A percentile compares a stretch with the other conserved stretches of the same genome.
Evolutionary conservation across 23 tunicate species (phyloP).

Genomic region (Diplosoma virens): DNA sequence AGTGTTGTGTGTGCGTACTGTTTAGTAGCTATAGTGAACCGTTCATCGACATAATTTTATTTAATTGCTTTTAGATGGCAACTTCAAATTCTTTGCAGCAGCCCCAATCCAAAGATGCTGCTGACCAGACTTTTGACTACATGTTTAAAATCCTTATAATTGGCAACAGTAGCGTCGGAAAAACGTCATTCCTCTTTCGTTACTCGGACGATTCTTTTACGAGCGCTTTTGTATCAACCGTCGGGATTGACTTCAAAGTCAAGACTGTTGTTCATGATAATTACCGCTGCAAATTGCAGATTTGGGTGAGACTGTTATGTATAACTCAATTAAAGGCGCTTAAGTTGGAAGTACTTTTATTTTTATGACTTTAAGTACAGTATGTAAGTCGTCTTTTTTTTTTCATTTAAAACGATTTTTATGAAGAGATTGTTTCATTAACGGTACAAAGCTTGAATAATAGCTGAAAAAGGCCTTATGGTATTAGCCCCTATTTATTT

Average conservation of each 20-base stretch:
- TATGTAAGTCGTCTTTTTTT: too few species aligned
- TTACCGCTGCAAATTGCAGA: slow-evolving; percentile 89
- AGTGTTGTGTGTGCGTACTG: too few species aligned
- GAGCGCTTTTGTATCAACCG: slow-evolving; percentile 97
- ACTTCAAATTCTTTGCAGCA: slow-evolving; percentile 34
- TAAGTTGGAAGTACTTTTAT: too few species aligned
- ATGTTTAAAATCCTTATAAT: slow-evolving; percentile 95
- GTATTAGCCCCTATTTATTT: too few species aligned
- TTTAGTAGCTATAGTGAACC: too few species aligned
- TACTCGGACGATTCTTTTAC: slow-evolving; percentile 98
- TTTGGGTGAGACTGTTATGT: slow-evolving; percentile 96
- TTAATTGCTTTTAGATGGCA: slow-evolving; percentile 58
- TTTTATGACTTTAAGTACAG: too few species aligned
- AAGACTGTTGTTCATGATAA: slow-evolving; percentile 82
- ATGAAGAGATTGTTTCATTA: too few species aligned
- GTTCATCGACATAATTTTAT: too few species aligned
- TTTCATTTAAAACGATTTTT: too few species aligned
- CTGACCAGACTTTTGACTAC: slow-evolving; percentile 96
- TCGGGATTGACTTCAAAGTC: slow-evolving; percentile 99
- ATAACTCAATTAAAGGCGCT: too few species aligned
- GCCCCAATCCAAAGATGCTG: slow-evolving; percentile 77
- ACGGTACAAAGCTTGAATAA: too few species aligned
- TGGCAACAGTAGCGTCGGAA: slow-evolving; percentile 98
- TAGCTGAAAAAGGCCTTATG: too few species aligned
- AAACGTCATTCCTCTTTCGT: slow-evolving; percentile 94